Conservation (phyloP, 2,888 invertebrate genomes). For the Perdita meconis region DNA sequence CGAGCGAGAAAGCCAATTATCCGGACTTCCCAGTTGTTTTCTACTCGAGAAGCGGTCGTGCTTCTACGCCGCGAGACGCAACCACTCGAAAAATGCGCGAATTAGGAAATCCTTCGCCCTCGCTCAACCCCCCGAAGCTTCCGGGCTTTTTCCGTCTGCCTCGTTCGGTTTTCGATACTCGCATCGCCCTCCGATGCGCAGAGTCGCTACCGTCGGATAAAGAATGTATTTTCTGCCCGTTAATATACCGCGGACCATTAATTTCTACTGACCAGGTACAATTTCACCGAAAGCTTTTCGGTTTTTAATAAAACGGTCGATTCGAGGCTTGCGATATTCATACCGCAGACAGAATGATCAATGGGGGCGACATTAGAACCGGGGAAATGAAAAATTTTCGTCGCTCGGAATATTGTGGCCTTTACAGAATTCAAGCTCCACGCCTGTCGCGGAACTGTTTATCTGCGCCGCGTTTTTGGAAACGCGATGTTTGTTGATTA, state of each 20-base stretch:
- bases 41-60: not conserved
- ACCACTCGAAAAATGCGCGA: not conserved
- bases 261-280: constrained; percentile 5
- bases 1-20: constrained; percentile 23
- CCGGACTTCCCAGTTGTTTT: constrained; percentile 30
- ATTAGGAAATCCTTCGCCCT: constrained; percentile 15
- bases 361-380: constrained; percentile 10
- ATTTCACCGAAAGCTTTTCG: constrained; percentile 24
- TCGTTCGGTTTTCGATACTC: not conserved
- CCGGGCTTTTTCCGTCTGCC: not conserved
- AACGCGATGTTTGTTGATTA: not conserved
- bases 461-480: not conserved
- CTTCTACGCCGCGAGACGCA: constrained; percentile 10
- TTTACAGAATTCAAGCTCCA: not conserved
- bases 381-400: constrained; percentile 25
- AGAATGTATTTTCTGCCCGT: constrained; percentile 31
- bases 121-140: too few relatives aligned
- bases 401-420: not conserved
- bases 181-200: not conserved
- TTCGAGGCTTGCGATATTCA: not conserved
- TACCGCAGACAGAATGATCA: not conserved
- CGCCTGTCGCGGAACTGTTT: not conserved
- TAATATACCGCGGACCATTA: constrained; percentile 22
- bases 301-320: constrained; percentile 23
- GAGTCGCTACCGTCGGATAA: constrained; percentile 21